A percentile compares a stretch with the other conserved stretches of the same genome.
Evolutionary conservation across 2,888 invertebrate species (phyloP).

Genomic region (Reticulitermes lucifugus): DNA sequence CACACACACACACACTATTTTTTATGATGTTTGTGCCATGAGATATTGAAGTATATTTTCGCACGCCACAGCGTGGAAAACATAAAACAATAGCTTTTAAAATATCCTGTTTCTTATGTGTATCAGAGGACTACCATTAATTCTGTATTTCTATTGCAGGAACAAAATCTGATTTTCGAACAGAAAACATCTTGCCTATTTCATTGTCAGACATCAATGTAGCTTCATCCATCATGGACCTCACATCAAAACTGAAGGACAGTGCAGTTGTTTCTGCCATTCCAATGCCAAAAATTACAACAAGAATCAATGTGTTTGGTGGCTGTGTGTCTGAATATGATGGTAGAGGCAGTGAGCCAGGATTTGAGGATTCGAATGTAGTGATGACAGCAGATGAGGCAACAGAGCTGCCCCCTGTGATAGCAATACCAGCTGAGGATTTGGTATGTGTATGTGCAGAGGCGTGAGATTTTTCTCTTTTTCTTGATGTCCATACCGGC

Average conservation of each 20-base stretch:
- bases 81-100: too few relatives aligned
- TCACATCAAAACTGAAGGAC: constrained; percentile 62
- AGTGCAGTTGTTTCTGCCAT: constrained; percentile 61
- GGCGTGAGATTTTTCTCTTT: too few relatives aligned
- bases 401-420: constrained; percentile 75
- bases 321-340: constrained; percentile 6
- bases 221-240: constrained; percentile 58
- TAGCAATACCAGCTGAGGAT: constrained; percentile 57
- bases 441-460: constrained; percentile 23
- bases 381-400: constrained; percentile 78
- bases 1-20: too few relatives aligned
- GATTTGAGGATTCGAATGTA: not conserved
- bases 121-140: not conserved
- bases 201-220: constrained; percentile 46
- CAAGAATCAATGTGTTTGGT: constrained; percentile 27
- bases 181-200: constrained; percentile 43
- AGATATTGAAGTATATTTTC: too few relatives aligned
- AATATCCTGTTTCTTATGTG: not conserved
- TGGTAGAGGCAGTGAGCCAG: not conserved
- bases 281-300: constrained; percentile 59
- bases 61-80: too few relatives aligned
- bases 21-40: too few relatives aligned
- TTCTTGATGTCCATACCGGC: too few relatives aligned
- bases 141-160: constrained; percentile 33
- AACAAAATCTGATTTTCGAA: constrained; percentile 30